phyloP scores from a whole-genome alignment of 2,113 vertebrate genomes.

The Rissa tridactyla region DNA sequence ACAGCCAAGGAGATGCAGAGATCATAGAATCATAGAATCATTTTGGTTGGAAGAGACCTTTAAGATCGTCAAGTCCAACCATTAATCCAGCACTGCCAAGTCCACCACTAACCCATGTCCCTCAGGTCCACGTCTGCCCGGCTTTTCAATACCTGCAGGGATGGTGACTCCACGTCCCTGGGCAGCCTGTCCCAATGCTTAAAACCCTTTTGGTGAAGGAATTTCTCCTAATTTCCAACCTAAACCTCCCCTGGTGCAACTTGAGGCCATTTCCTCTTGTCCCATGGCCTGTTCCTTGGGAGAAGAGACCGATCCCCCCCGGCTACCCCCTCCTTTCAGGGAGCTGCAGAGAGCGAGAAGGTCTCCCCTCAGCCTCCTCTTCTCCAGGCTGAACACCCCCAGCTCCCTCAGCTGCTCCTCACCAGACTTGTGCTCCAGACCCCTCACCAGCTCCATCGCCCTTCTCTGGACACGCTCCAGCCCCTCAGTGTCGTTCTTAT shows the following conservation, averaged over 20 bases:
- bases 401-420: background rate
- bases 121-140: background rate
- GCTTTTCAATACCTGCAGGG: background rate
- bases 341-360: background rate
- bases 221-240: background rate
- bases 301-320: background rate
- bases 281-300: background rate
- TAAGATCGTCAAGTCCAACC: background rate
- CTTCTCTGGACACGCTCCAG: background rate
- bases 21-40: background rate
- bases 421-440: background rate
- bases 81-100: background rate
- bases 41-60: background rate
- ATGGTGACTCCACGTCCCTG: too few relatives aligned
- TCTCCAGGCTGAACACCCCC: background rate
- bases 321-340: background rate
- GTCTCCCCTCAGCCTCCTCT: background rate
- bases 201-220: background rate
- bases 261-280: background rate
- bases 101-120: background rate
- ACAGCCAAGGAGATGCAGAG: background rate
- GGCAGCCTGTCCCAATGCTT: background rate
- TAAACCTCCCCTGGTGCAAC: background rate
- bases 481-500: background rate
- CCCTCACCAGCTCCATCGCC: background rate